Percentiles rank a stretch among this genome's conserved stretches.
phyloP scores from a whole-genome alignment of 37 sponge, comb jelly and placozoan species.

The Haliclona indistincta region DNA sequence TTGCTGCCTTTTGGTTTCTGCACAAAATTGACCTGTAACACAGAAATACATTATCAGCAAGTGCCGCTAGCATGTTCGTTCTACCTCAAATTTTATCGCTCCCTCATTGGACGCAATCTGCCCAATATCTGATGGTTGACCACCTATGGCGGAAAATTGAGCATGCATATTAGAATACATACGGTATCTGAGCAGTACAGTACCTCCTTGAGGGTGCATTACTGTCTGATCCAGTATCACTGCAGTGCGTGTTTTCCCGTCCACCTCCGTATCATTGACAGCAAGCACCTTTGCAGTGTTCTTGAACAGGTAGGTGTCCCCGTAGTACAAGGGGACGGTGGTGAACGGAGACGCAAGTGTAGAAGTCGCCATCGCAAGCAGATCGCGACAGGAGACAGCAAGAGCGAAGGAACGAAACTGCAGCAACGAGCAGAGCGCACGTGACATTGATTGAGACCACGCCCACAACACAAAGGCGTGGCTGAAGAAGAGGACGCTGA shows the following conservation, averaged over 20 bases:
- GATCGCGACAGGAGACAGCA: no score
- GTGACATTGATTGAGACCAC: no score
- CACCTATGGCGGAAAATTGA: conserved; percentile 37
- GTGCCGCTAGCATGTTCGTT: not conserved
- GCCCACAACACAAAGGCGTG: no score
- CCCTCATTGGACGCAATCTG: conserved; percentile 40
- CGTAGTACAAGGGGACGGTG: conserved; percentile 65
- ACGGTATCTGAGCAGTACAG: not conserved
- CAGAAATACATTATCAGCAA: not conserved
- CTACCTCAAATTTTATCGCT: conserved; percentile 29
- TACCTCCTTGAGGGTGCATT: conserved; percentile 87
- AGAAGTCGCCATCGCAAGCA: no score
- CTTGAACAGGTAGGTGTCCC: conserved; percentile 59
- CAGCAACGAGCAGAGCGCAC: no score
- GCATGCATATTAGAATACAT: not conserved
- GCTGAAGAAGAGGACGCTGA: no score
- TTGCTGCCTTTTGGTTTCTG: conserved; percentile 51
- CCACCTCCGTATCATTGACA: conserved; percentile 1
- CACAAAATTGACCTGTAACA: conserved; percentile 47
- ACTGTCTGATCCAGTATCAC: conserved; percentile 71
- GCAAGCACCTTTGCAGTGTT: conserved; percentile 18
- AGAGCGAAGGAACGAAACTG: no score
- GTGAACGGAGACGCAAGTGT: conserved; percentile 7
- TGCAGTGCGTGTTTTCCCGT: conserved; percentile 13
- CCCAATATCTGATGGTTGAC: conserved; percentile 74